phyloP scores from a whole-genome alignment of 2,113 vertebrate genomes.

The Tetrao urogallus region DNA sequence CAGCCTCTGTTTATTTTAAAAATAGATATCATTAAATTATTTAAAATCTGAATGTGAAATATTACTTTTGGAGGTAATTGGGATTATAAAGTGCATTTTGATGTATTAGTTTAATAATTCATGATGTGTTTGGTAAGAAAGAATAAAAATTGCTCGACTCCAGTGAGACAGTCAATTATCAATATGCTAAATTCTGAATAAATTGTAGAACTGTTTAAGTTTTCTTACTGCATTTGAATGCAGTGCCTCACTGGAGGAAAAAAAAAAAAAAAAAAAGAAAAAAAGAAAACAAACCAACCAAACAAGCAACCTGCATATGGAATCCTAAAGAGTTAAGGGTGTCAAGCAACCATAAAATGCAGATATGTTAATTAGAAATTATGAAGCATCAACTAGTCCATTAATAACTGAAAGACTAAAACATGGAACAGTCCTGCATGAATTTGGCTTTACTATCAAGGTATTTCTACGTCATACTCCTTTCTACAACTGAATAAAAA shows the following conservation, averaged over 20 bases:
- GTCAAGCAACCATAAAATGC: rapidly evolving
- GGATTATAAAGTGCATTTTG: not conserved
- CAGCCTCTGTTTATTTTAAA: not conserved
- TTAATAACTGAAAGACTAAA: not conserved
- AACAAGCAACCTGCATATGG: not conserved
- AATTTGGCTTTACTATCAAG: not conserved
- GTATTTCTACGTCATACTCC: not conserved
- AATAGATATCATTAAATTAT: not conserved
- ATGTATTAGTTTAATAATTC: not conserved
- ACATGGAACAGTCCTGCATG: rapidly evolving
- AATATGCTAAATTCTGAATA: not conserved
- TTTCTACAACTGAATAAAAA: not conserved
- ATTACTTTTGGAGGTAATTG: not conserved
- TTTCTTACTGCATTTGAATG: not conserved
- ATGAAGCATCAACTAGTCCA: not conserved
- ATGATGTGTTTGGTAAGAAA: not conserved
- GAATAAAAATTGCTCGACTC: not conserved
- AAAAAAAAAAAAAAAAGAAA: not conserved
- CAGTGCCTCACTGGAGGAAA: not conserved
- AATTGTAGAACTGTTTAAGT: not conserved
- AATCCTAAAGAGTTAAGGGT: not conserved
- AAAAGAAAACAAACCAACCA: too few relatives aligned
- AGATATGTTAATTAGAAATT: not conserved
- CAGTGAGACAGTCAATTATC: not conserved
- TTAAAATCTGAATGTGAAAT: not conserved